Evolutionary conservation across 37 sponge, comb jelly and placozoan species (phyloP).

Genomic region (Ianthella basta): DNA sequence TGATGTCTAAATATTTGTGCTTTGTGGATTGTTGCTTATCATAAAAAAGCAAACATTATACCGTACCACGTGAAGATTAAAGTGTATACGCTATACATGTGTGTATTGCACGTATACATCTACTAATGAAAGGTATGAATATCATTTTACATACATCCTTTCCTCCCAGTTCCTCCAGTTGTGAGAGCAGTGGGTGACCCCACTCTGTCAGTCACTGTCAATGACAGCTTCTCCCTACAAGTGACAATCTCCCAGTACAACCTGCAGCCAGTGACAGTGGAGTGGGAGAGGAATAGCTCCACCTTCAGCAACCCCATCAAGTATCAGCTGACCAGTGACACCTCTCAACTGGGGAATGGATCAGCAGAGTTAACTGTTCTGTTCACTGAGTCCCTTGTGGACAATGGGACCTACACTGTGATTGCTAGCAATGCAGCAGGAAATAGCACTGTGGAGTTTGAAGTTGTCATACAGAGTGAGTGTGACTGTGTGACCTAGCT

Average conservation of each 20-base stretch:
- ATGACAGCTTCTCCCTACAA: background rate
- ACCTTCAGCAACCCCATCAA: slow-evolving; percentile 8
- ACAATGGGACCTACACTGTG: slow-evolving; percentile 36
- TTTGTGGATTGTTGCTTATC: too few relatives aligned
- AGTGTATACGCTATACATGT: too few relatives aligned
- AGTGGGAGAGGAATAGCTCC: slow-evolving; percentile 27
- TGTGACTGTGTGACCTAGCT: background rate
- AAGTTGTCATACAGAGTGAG: slow-evolving; percentile 17
- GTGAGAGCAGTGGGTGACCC: background rate
- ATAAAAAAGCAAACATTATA: too few relatives aligned
- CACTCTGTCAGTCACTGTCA: slow-evolving; percentile 20
- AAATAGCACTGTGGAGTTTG: background rate
- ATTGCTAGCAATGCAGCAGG: slow-evolving; percentile 34
- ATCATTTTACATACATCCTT: background rate
- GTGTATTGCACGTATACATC: too few relatives aligned
- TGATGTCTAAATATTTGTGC: too few relatives aligned
- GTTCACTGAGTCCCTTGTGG: background rate
- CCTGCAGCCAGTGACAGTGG: slow-evolving; percentile 15
- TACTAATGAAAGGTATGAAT: too few relatives aligned
- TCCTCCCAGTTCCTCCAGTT: slow-evolving; percentile 17
- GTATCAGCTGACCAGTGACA: background rate
- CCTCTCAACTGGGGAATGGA: background rate
- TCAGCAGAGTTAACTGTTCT: slow-evolving; percentile 9
- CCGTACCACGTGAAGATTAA: too few relatives aligned
- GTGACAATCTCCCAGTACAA: slow-evolving; percentile 36